These are phyloP conservation scores for Myiagra hebetior DNA, from an alignment of 2,113 vertebrate genomes.

Conservation along the genomic window DNA sequence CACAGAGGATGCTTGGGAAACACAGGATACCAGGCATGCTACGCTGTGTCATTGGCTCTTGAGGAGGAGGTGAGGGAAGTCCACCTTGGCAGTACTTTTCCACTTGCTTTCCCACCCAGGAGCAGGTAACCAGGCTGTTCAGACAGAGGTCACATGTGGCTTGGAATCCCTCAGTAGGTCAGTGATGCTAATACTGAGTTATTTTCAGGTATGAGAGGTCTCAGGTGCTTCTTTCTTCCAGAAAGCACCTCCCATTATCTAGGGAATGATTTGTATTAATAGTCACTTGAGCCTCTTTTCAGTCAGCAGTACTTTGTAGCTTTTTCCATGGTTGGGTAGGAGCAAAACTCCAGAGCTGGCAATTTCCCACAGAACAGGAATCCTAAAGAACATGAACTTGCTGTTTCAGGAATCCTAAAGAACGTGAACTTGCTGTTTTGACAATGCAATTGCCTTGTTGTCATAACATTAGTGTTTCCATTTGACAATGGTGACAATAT, in stretches of 20 bases:
- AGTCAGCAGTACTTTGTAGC: not conserved
- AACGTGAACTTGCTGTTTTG: not conserved
- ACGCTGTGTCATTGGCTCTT: not conserved
- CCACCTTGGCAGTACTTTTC: conserved; percentile 34
- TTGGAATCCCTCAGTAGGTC: not conserved
- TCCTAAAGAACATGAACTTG: not conserved
- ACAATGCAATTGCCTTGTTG: not conserved
- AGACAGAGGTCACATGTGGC: not conserved
- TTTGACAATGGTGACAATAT: not conserved
- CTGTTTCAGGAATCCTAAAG: not conserved
- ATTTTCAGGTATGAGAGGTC: not conserved
- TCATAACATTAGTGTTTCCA: not conserved
- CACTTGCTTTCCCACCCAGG: not conserved
- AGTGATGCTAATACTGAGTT: not conserved
- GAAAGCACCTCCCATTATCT: not conserved
- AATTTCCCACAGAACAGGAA: not conserved
- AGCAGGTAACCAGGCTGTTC: not conserved
- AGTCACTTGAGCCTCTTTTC: not conserved
- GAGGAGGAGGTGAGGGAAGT: not conserved
- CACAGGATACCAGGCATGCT: not conserved
- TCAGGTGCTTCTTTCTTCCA: not conserved
- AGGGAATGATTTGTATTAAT: not conserved
- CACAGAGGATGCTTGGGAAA: conserved; percentile 21
- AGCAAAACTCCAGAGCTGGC: not conserved
- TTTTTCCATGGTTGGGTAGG: not conserved